A percentile compares a stretch with the other conserved stretches of the same genome.
These are phyloP conservation scores for Myopa testacea DNA, from an alignment of 2,888 invertebrate species.

Conservation along the genomic window DNA sequence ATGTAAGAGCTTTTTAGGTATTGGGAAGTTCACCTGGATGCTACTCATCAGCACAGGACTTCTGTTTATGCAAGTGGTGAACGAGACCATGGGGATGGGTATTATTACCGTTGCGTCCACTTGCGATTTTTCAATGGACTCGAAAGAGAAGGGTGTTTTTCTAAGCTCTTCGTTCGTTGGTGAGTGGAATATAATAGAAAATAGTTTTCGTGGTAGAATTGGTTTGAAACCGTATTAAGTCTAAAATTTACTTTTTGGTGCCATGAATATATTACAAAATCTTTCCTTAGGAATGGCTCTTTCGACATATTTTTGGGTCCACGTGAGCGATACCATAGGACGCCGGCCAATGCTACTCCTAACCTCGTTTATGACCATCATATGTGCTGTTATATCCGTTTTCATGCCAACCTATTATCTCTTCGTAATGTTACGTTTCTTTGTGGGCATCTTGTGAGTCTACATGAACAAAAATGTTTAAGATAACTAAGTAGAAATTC, in stretches of 20 bases:
- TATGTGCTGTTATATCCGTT: slow-evolving; percentile 51
- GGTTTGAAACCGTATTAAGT: too few relatives aligned
- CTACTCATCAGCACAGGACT: slow-evolving; percentile 49
- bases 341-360: slow-evolving; percentile 52
- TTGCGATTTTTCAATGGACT: slow-evolving; percentile 51
- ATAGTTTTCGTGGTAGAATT: too few relatives aligned
- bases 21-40: background rate
- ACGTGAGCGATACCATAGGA: slow-evolving; percentile 52
- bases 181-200: background rate
- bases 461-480: background rate
- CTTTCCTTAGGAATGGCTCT: slow-evolving; percentile 50
- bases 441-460: slow-evolving; percentile 56
- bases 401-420: slow-evolving; percentile 48
- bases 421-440: slow-evolving; percentile 52
- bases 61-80: slow-evolving; percentile 52
- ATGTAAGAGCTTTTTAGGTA: background rate
- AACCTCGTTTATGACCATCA: slow-evolving; percentile 47
- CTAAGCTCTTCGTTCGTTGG: slow-evolving; percentile 46
- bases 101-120: slow-evolving; percentile 48
- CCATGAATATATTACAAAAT: background rate
- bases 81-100: slow-evolving; percentile 56
- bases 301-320: slow-evolving; percentile 55
- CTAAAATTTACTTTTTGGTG: too few relatives aligned
- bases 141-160: slow-evolving; percentile 44
- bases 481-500: background rate